Conservation (phyloP, 2,888 invertebrate genomes). For the Conistra vaccinii region DNA sequence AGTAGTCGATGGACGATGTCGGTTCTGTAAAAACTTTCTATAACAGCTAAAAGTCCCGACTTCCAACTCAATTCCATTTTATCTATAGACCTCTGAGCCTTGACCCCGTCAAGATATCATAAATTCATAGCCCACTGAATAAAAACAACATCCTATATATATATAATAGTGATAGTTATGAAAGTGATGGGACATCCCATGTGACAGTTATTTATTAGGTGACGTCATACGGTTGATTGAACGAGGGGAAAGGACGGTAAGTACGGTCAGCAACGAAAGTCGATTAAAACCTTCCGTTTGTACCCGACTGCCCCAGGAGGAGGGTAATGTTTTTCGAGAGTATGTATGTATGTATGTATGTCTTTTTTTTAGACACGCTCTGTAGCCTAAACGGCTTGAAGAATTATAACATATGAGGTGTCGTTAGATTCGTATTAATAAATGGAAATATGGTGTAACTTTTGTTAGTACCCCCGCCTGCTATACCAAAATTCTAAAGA, state of each 20-base stretch:
- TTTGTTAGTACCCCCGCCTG: no score
- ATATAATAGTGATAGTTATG: constrained; percentile 4
- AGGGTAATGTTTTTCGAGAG: no score
- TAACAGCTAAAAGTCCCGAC: background rate
- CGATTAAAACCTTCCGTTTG: background rate
- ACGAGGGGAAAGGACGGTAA: background rate
- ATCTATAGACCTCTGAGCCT: constrained; percentile 9
- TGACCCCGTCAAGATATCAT: constrained; percentile 22
- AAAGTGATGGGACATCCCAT: constrained; percentile 25
- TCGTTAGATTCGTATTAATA: no score
- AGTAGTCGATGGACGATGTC: background rate
- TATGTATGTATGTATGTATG: no score
- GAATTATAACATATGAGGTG: no score
- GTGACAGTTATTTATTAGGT: constrained; percentile 26
- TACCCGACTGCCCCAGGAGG: no score
- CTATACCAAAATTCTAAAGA: no score
- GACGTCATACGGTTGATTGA: constrained; percentile 38
- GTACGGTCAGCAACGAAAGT: no score
- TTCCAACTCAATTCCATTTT: constrained; percentile 6
- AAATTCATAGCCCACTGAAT: constrained; percentile 13
- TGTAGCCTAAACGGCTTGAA: no score
- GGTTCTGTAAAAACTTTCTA: background rate
- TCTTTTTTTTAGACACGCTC: no score
- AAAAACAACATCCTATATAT: constrained; percentile 16
- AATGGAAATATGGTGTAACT: no score